phyloP scores from a whole-genome alignment of 2,888 invertebrate species.

The Taphrorychus bicolor region DNA sequence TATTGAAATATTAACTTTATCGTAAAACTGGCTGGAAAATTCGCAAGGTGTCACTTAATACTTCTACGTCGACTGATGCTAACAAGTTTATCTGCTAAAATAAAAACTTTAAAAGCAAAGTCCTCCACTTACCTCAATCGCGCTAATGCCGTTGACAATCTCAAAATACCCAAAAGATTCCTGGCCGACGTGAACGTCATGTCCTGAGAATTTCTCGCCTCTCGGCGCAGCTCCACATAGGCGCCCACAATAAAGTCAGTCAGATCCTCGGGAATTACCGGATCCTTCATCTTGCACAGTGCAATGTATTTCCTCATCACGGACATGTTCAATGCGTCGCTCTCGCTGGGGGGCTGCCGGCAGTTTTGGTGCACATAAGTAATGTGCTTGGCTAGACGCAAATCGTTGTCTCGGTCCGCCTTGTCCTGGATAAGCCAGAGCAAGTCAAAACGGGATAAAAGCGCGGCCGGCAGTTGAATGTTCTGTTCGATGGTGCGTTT shows the following conservation, averaged over 20 bases:
- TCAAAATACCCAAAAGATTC: conserved; percentile 82
- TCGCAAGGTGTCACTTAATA: too few species aligned
- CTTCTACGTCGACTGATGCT: too few species aligned
- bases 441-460: conserved; percentile 94
- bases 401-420: conserved; percentile 74
- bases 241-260: conserved; percentile 89
- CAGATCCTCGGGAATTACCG: conserved; percentile 84
- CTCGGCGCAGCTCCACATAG: conserved; percentile 81
- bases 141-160: conserved; percentile 91
- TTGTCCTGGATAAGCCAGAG: conserved; percentile 93
- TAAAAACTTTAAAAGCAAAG: too few species aligned
- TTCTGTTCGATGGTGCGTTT: conserved; percentile 95
- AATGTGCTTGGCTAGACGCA: conserved; percentile 91
- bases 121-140: conserved; percentile 60
- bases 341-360: conserved; percentile 80
- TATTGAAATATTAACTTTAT: too few species aligned
- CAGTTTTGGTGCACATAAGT: conserved; percentile 96
- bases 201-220: conserved; percentile 88
- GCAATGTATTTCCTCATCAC: conserved; percentile 93
- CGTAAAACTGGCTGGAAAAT: too few species aligned
- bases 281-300: conserved; percentile 88
- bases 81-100: too few species aligned
- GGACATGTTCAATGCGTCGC: conserved; percentile 86
- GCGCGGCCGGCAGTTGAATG: conserved; percentile 95
- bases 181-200: conserved; percentile 97